Percentiles rank a stretch among this genome's conserved stretches.
These are phyloP conservation scores for Sclerurus mexicanus DNA, from an alignment of 2,113 vertebrate species.

Conservation along the genomic window DNA sequence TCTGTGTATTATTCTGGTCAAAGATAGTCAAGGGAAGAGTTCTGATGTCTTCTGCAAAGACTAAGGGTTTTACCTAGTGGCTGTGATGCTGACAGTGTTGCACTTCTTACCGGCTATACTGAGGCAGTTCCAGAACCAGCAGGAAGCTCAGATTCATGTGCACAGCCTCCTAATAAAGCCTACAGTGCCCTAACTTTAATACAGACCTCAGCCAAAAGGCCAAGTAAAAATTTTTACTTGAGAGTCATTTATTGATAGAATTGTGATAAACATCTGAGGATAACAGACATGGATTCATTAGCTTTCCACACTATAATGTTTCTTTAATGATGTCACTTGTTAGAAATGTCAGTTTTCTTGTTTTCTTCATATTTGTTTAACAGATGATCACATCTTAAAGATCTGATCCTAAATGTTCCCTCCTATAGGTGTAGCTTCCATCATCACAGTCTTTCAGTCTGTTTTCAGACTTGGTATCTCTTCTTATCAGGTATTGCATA, in stretches of 20 bases:
- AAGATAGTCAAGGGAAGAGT: not conserved
- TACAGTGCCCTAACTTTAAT: not conserved
- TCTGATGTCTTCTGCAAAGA: not conserved
- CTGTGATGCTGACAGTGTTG: not conserved
- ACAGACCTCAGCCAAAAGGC: not conserved
- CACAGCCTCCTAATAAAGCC: not conserved
- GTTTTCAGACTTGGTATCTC: not conserved
- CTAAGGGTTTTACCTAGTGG: not conserved
- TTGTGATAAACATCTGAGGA: not conserved
- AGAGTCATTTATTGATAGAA: not conserved
- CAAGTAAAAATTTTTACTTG: not conserved
- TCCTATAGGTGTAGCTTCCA: not conserved
- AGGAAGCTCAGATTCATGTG: not conserved
- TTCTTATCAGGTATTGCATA: not conserved
- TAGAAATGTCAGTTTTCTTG: not conserved
- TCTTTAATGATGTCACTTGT: not conserved
- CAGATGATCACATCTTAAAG: not conserved
- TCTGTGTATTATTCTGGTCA: not conserved
- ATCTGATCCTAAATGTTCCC: not conserved
- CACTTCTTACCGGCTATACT: not conserved
- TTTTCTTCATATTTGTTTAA: not conserved
- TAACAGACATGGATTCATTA: not conserved
- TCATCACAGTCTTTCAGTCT: not conserved
- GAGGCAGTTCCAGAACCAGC: not conserved
- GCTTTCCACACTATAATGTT: not conserved